A percentile compares a stretch with the other conserved stretches of the same genome.
Conservation (phyloP, 92 coral and sea anemone genomes). For the Bergia sp. region DNA sequence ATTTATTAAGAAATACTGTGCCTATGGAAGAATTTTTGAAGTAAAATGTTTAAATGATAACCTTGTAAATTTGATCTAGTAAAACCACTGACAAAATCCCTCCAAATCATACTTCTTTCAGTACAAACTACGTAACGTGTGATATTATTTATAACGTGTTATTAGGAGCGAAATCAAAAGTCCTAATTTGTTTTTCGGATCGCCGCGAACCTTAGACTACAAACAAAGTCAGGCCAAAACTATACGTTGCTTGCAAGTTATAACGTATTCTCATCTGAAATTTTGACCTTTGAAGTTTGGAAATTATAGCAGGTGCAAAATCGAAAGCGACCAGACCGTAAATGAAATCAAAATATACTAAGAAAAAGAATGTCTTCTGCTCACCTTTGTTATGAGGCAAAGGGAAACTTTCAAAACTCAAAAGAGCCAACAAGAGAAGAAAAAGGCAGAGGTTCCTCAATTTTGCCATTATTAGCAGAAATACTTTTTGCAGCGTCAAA, state of each 20-base stretch:
- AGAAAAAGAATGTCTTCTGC: background rate
- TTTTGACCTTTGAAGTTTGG: background rate
- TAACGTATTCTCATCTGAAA: background rate
- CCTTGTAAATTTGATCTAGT: background rate
- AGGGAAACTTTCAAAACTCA: conserved; percentile 10
- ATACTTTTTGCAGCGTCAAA: background rate
- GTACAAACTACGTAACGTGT: background rate
- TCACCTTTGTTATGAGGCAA: conserved; percentile 36
- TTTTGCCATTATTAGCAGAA: conserved; percentile 1
- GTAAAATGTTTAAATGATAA: too few relatives aligned
- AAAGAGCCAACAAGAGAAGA: background rate
- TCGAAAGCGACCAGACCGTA: background rate
- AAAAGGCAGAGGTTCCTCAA: background rate
- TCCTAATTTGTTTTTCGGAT: background rate
- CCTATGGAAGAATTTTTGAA: background rate
- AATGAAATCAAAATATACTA: background rate
- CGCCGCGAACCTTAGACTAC: background rate
- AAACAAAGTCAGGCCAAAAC: background rate
- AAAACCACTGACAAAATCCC: background rate
- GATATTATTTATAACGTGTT: background rate
- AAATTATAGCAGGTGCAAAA: background rate
- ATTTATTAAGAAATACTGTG: background rate
- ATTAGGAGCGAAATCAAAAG: background rate
- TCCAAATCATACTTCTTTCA: background rate
- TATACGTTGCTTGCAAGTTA: background rate